Base-by-base conservation (phyloP, 2,888 invertebrate species). In the Polydrusus pterygomalis region DNA sequence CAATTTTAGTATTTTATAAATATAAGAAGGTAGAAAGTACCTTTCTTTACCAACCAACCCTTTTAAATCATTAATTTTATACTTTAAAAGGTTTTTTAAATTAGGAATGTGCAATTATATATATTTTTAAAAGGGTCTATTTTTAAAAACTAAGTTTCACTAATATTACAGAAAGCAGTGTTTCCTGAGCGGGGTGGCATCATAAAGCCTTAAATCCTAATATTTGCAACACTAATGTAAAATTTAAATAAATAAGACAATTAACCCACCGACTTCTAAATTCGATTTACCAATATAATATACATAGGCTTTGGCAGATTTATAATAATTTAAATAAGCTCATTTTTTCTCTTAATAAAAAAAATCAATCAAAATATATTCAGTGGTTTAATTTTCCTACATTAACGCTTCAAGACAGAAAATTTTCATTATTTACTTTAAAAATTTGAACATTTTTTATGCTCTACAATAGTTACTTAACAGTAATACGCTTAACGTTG, bases 181-280 rank as follows among this genome's bases (percentile, higher is more conserved):
- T 83, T 78, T 69, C 74, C 79, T 81, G 83, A 82, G 82, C 82
- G 82, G 81, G 78, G 80, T 75, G 64, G 47, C 43, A 58, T 43
- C 18, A 13, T 54, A 75, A 78, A 80, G 79, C 79, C 77, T 75
- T 78, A 75, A 72, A 65, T 60, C 63, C 62, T 49, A 60, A 47
- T 71, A 76, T 65, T 67, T 60, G 51, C 60, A 74, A 68, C 70
- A 74, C 62, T 64, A 49, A 38, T 70, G n/a, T 51, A 45, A 63
- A 60, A 54, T 65, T 40, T 68, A 73, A 71, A 71, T 20, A n/a
- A 20, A 40, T 20, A 54, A 54, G 49, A 49, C 18, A 30, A 54
- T 25, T 54, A 68, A 17, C 7, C 30, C 30, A 38, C 51, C 40
- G n/a, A 20, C n/a, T 43, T n/a, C 7, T 43, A 54, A 43, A 68